phyloP scores from a whole-genome alignment of 2,888 invertebrate genomes.

The Lithophane semibrunnea region DNA sequence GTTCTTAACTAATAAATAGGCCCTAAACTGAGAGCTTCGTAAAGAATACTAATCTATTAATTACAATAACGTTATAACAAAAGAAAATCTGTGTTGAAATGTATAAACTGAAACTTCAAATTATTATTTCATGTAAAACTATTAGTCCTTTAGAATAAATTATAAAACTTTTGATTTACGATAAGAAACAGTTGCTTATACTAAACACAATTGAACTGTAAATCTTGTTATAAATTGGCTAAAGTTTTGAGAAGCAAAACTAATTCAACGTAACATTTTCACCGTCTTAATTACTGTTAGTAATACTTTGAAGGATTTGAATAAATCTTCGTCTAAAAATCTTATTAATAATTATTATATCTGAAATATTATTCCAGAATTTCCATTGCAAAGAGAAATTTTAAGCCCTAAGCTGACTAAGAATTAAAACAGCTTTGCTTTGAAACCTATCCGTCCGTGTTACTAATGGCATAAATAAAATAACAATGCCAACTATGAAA shows the following conservation, averaged over 20 bases:
- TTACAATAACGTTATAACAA: too few species aligned
- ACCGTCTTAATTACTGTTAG: neutral
- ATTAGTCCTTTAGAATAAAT: neutral
- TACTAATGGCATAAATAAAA: conserved; percentile 24
- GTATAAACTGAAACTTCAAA: neutral
- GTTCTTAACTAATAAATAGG: neutral
- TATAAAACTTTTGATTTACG: neutral
- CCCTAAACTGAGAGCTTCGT: neutral
- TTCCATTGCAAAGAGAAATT: conserved; percentile 20
- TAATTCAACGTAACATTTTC: conserved; percentile 11
- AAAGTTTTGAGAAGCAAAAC: conserved; percentile 31
- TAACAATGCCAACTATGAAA: conserved; percentile 30
- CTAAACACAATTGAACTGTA: conserved; percentile 16
- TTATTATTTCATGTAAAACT: neutral
- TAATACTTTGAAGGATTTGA: conserved; percentile 13
- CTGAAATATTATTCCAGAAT: conserved; percentile 29
- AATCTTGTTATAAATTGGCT: conserved; percentile 12
- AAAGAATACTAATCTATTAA: too few species aligned
- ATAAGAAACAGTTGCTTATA: conserved; percentile 17
- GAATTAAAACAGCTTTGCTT: conserved; percentile 31
- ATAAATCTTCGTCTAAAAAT: conserved; percentile 24
- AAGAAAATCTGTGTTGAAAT: too few species aligned
- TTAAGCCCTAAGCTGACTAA: conserved; percentile 15
- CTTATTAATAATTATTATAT: conserved; percentile 6
- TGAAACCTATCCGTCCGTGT: conserved; percentile 27